phyloP scores from a whole-genome alignment of 2,113 vertebrate species.

The Aegithalos caudatus region DNA sequence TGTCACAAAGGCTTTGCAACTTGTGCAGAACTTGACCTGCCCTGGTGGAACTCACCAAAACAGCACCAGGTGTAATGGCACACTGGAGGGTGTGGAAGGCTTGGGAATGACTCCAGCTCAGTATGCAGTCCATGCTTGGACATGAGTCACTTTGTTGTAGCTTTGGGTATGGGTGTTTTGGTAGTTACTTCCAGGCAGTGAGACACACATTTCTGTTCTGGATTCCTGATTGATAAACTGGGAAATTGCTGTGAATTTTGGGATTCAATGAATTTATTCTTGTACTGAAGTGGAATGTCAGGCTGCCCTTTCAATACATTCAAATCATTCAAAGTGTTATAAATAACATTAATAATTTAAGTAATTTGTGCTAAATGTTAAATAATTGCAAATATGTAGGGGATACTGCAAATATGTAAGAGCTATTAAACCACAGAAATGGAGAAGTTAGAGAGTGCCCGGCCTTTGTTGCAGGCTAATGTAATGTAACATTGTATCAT shows the following conservation, averaged over 20 bases:
- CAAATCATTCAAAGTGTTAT: neutral
- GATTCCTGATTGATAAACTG: constrained; percentile 83
- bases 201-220: neutral
- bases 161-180: neutral
- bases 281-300: neutral
- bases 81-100: constrained; percentile 71
- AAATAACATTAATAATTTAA: no score
- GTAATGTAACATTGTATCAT: no score
- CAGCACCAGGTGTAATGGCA: constrained; percentile 41
- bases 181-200: neutral
- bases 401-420: no score
- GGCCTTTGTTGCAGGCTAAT: no score
- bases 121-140: constrained; percentile 81
- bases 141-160: constrained; percentile 43
- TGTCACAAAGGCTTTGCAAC: neutral
- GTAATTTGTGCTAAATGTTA: no score
- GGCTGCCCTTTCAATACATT: neutral
- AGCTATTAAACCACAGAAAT: no score
- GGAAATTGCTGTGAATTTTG: constrained; percentile 79
- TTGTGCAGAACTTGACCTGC: constrained; percentile 77
- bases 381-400: no score
- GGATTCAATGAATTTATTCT: neutral
- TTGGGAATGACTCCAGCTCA: constrained; percentile 82
- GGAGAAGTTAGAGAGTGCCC: no score
- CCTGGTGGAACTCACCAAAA: constrained; percentile 60